Base-by-base conservation (phyloP, 2,113 vertebrate genomes). In the Baryphthengus martii region DNA sequence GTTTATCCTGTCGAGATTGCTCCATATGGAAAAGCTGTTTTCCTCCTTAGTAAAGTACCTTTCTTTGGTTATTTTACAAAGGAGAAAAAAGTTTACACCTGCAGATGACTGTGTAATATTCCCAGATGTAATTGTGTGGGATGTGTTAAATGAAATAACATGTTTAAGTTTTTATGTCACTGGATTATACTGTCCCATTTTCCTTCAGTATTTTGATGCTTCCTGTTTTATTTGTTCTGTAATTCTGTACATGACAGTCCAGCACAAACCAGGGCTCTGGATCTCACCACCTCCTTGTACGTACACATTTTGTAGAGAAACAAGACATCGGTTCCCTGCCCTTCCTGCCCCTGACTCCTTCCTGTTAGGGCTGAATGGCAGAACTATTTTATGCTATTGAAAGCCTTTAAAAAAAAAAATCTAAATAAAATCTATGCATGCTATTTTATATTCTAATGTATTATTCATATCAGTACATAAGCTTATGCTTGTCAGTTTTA, bases 391-490 rank as follows among this genome's bases (percentile, higher is more conserved):
- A 80, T 93, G 90, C 86, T 94, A 93, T 89, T 88, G 88, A 97
- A 97, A 97, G 91, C 92, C 96, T 97, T 95, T 95, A 9, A 81
- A 97, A 62, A 96, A 96, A 77, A 80, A 76, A 52, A 53, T n/a
- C n/a, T n/a, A 52, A 50, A 13, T 10, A 31, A 66, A 98, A 98
- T 97, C 98, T 99, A 99, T 99, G 99, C 98, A 99, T 99, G 99
- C 97, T 95, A 94, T 98, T 98, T 98, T 98, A 97, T 98, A 98
- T 97, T 97, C 97, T 97, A 97, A 95, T 99, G 98, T 98, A 98
- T 92, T 98, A 98, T 96, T 98, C 96, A 68, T 98, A 97, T 98
- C 98, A 98, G 97, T 97, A 94, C 98, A 98, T 98, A 99, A 98
- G 98, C 98, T 98, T 98, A 91, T 96, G 97, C 97, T 97, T 97